Evolutionary conservation across 1,140 invertebrate genomes (phyloP).

Genomic region (Anastrepha ludens): DNA sequence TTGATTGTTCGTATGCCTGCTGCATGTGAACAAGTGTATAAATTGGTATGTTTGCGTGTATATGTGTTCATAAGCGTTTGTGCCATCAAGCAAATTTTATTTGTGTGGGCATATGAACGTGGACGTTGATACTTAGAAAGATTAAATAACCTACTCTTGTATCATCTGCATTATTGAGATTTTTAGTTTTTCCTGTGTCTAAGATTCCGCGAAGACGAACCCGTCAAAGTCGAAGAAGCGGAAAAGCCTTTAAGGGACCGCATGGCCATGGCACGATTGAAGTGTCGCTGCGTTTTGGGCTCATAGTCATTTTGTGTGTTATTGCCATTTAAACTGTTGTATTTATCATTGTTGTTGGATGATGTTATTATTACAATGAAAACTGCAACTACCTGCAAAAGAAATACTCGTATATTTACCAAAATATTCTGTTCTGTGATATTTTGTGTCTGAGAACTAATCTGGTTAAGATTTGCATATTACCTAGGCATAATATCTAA

Average conservation of each 20-base stretch:
- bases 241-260: constrained; percentile 81
- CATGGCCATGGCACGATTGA: constrained; percentile 91
- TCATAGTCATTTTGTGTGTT: constrained; percentile 70
- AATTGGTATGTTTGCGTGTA: constrained; percentile 1
- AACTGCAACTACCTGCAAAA: constrained; percentile 82
- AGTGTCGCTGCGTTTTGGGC: constrained; percentile 84
- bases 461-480: too few relatives aligned
- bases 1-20: background rate
- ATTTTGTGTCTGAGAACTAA: too few relatives aligned
- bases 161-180: background rate
- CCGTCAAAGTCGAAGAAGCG: constrained; percentile 58
- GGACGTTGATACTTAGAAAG: background rate
- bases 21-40: background rate
- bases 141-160: background rate
- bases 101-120: background rate
- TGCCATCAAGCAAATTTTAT: constrained; percentile 42
- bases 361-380: constrained; percentile 81
- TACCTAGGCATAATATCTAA: too few relatives aligned
- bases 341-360: constrained; percentile 72
- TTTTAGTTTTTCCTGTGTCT: constrained; percentile 64
- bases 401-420: background rate
- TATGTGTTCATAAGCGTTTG: constrained; percentile 21
- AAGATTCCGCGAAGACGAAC: constrained; percentile 59
- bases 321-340: constrained; percentile 37
- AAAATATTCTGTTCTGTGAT: background rate